Conservation (phyloP, 1,140 invertebrate species). For the Drosophila asahinai region DNA sequence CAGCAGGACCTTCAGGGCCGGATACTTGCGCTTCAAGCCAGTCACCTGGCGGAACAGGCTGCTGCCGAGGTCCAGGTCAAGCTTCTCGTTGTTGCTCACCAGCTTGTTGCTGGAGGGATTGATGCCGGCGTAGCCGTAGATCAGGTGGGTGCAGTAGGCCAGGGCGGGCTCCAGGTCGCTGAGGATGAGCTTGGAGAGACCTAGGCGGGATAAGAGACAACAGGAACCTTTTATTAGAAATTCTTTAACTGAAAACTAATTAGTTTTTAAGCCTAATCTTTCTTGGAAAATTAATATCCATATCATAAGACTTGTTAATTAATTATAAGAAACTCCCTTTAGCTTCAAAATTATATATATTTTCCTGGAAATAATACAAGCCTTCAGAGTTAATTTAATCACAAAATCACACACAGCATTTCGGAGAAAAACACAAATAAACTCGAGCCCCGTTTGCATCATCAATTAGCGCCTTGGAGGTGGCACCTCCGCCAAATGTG, state of each 20-base stretch:
- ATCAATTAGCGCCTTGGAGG: slow-evolving; percentile 54
- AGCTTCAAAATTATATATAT: no score
- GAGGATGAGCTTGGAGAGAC: slow-evolving; percentile 91
- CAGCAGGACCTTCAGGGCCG: slow-evolving; percentile 91
- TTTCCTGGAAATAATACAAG: neutral
- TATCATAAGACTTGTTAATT: no score
- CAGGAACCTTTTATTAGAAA: no score
- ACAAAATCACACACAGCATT: neutral
- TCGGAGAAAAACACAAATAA: slow-evolving; percentile 4
- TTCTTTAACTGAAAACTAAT: no score
- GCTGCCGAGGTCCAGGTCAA: slow-evolving; percentile 90
- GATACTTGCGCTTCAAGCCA: slow-evolving; percentile 89
- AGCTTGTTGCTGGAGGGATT: slow-evolving; percentile 90
- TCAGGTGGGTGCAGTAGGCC: slow-evolving; percentile 92
- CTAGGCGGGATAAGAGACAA: slow-evolving; percentile 82
- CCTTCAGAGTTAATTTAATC: no score
- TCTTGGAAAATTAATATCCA: no score
- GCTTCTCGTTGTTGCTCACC: slow-evolving; percentile 88
- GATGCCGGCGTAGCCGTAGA: slow-evolving; percentile 94
- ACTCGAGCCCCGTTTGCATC: slow-evolving; percentile 27
- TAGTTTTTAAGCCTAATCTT: neutral
- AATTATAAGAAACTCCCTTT: no score
- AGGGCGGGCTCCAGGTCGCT: slow-evolving; percentile 90
- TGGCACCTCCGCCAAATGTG: slow-evolving; percentile 24
- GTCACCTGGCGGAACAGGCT: slow-evolving; percentile 90